A percentile compares a stretch with the other conserved stretches of the same genome.
Evolutionary conservation across 2,113 vertebrate species (phyloP).

Genomic region (Marcusenius ussheri): DNA sequence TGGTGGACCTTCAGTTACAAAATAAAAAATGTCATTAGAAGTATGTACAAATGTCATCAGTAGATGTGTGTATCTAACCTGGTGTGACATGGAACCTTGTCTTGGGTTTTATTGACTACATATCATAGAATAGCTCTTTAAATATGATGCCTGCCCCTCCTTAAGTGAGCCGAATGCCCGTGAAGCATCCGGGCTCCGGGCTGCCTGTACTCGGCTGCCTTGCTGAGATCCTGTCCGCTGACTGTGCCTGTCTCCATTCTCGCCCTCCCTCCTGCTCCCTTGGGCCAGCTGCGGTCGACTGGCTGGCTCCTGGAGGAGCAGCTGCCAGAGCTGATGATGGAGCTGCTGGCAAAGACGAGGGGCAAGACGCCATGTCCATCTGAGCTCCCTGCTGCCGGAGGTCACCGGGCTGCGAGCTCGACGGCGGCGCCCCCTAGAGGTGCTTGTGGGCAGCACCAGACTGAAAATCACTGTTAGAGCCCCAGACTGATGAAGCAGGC

Average conservation of each 20-base stretch:
- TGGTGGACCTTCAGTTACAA: background rate
- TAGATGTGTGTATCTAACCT: background rate
- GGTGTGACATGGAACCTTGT: background rate
- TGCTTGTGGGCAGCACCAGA: slow-evolving; percentile 92
- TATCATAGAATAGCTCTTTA: background rate
- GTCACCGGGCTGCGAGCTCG: slow-evolving; percentile 93
- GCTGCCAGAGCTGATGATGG: slow-evolving; percentile 92
- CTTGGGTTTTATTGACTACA: background rate
- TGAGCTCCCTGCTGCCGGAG: slow-evolving; percentile 88
- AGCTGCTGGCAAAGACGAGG: slow-evolving; percentile 77
- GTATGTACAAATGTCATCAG: background rate
- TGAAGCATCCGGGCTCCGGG: background rate
- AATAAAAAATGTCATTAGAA: background rate
- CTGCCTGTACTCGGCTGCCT: background rate
- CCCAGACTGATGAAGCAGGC: background rate
- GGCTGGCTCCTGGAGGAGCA: slow-evolving; percentile 91
- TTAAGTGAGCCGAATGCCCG: background rate
- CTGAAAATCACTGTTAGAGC: slow-evolving; percentile 85
- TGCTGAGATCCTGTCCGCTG: background rate
- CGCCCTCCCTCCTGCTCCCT: slow-evolving; percentile 19
- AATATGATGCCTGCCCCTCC: background rate
- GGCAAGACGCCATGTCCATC: slow-evolving; percentile 95
- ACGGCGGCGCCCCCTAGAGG: slow-evolving; percentile 86
- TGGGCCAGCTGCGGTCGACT: slow-evolving; percentile 79
- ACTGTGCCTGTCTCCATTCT: background rate